A percentile compares a stretch with the other conserved stretches of the same genome.
Evolutionary conservation across 2,113 vertebrate genomes (phyloP).

Genomic region (Sorex araneus): DNA sequence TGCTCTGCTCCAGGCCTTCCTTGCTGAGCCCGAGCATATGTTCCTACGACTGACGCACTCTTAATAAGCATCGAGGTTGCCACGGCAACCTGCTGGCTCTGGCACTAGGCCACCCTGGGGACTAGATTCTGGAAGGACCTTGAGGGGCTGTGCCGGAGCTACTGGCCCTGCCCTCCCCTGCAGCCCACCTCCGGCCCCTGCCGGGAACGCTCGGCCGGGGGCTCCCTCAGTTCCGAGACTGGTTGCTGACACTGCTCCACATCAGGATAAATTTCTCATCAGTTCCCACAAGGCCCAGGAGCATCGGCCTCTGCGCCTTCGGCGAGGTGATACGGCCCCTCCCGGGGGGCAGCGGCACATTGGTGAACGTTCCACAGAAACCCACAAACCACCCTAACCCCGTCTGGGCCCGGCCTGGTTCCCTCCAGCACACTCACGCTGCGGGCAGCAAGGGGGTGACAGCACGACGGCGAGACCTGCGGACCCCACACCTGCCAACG

Average conservation of each 20-base stretch:
- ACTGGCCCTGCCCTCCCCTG: not conserved
- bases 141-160: not conserved
- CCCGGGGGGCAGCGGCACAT: not conserved
- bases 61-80: constrained; percentile 55
- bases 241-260: not conserved
- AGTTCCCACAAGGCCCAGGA: not conserved
- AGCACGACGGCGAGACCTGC: too few species aligned
- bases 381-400: not conserved
- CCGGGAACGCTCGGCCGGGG: too few species aligned
- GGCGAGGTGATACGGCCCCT: not conserved
- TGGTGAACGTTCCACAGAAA: not conserved
- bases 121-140: not conserved
- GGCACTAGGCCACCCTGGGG: not conserved
- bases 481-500: not conserved
- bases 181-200: not conserved
- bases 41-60: constrained; percentile 31
- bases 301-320: not conserved
- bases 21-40: constrained; percentile 12
- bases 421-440: not conserved
- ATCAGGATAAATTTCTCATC: not conserved
- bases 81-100: constrained; percentile 56
- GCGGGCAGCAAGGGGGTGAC: too few species aligned
- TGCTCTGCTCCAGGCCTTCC: not conserved
- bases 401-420: not conserved
- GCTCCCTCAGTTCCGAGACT: not conserved